Conservation (phyloP, 2,888 invertebrate genomes). For the Homarus gammarus region DNA sequence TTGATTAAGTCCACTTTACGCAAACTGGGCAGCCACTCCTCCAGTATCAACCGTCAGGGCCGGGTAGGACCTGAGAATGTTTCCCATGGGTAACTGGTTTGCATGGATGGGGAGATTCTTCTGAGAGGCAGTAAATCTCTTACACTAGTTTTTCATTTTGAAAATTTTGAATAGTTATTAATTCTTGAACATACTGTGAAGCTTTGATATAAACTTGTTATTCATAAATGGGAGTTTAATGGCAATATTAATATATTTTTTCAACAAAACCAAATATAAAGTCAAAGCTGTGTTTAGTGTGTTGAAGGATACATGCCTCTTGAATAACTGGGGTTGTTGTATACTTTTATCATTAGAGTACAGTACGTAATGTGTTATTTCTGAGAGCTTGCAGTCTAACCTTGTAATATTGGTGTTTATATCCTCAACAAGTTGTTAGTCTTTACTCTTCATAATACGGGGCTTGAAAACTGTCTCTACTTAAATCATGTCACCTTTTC, state of each 20-base stretch:
- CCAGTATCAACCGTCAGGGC: constrained; percentile 28
- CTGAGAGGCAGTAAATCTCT: constrained; percentile 25
- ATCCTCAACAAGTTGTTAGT: neutral
- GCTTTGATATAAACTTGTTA: neutral
- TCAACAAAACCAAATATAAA: neutral
- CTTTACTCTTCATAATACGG: too few relatives aligned
- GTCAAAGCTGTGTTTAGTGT: constrained; percentile 6
- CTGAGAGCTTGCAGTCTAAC: constrained; percentile 5
- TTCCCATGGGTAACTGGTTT: constrained; percentile 23
- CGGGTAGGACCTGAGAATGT: constrained; percentile 45
- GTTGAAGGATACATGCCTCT: neutral
- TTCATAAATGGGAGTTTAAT: neutral
- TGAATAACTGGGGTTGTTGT: neutral
- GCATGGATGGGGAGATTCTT: constrained; percentile 35
- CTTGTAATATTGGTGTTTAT: constrained; percentile 8
- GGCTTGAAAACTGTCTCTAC: too few relatives aligned
- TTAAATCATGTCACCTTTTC: neutral
- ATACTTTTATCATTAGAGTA: neutral
- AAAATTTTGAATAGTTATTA: neutral
- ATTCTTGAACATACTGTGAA: constrained; percentile 9
- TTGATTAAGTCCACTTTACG: constrained; percentile 53
- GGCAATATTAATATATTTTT: neutral
- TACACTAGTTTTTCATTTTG: neutral
- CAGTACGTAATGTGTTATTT: neutral
- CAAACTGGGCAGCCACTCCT: constrained; percentile 46